Evolutionary conservation across 2,797 vertebrate genomes (phyloP).

Genomic region (Lutjanus campechanus): DNA sequence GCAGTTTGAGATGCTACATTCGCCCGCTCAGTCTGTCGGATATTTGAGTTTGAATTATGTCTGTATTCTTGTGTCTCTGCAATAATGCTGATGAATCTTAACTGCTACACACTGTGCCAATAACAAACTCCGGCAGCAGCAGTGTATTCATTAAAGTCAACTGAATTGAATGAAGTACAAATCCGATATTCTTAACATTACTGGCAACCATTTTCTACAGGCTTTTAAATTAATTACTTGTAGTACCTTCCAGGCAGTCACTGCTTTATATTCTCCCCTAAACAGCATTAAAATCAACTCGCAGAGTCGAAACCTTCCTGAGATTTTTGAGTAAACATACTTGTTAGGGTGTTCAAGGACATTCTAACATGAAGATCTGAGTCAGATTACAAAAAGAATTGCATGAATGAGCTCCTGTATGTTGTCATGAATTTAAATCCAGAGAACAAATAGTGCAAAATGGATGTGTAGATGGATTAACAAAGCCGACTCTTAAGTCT

Average conservation of each 20-base stretch:
- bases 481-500: not conserved
- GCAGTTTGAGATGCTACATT: no score
- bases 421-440: constrained; percentile 9
- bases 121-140: constrained; percentile 11
- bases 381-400: not conserved
- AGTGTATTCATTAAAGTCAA: constrained; percentile 15
- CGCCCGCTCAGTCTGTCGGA: not conserved
- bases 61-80: not conserved
- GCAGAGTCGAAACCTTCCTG: constrained; percentile 12
- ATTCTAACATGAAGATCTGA: not conserved
- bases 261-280: constrained; percentile 17
- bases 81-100: constrained; percentile 1
- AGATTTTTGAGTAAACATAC: not conserved
- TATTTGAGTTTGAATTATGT: not conserved
- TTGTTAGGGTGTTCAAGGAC: constrained; percentile 25
- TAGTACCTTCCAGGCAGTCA: not conserved
- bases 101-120: constrained; percentile 9
- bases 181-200: constrained; percentile 10
- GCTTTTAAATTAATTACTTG: constrained; percentile 36
- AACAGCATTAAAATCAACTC: constrained; percentile 28
- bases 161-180: constrained; percentile 12
- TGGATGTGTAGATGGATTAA: not conserved
- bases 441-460: not conserved
- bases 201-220: constrained; percentile 39
- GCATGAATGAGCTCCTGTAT: not conserved